Evolutionary conservation across 2,797 vertebrate genomes (phyloP).

Genomic region (Kryptopterus vitreolus): DNA sequence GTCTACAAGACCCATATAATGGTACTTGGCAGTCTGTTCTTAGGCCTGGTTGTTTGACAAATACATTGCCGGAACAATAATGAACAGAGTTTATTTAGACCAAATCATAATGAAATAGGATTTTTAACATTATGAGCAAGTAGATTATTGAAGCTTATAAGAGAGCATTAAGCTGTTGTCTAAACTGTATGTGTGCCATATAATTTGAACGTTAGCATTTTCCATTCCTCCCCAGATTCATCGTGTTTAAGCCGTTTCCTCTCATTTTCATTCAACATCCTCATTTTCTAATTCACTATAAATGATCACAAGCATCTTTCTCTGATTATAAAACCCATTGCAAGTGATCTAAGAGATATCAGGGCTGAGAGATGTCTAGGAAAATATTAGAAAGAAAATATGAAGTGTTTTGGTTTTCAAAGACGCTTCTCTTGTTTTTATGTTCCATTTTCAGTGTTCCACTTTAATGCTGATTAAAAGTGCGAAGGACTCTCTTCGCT

Average conservation of each 20-base stretch:
- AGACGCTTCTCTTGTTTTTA: neutral
- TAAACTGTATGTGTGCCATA: neutral
- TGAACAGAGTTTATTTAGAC: neutral
- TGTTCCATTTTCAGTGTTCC: conserved; percentile 79
- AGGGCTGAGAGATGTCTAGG: neutral
- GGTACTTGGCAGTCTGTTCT: conserved; percentile 63
- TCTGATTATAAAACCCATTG: neutral
- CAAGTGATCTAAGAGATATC: neutral
- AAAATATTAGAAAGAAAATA: neutral
- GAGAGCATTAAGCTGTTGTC: neutral
- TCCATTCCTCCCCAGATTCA: neutral
- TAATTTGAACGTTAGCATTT: neutral
- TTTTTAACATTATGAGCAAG: neutral
- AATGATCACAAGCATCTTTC: neutral
- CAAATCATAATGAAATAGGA: neutral
- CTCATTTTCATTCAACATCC: conserved; percentile 2
- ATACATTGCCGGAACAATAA: neutral
- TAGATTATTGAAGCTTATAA: neutral
- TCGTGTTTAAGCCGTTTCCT: neutral
- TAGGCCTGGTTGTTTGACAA: neutral
- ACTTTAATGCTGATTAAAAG: conserved; percentile 94
- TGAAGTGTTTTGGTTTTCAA: neutral
- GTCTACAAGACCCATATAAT: conserved; percentile 91
- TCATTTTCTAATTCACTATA: conserved; percentile 6
- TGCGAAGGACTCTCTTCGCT: conserved; percentile 89